Percentiles rank a stretch among this genome's conserved stretches.
phyloP scores from a whole-genome alignment of 2,888 invertebrate genomes.

The Nasonovia ribisnigri region DNA sequence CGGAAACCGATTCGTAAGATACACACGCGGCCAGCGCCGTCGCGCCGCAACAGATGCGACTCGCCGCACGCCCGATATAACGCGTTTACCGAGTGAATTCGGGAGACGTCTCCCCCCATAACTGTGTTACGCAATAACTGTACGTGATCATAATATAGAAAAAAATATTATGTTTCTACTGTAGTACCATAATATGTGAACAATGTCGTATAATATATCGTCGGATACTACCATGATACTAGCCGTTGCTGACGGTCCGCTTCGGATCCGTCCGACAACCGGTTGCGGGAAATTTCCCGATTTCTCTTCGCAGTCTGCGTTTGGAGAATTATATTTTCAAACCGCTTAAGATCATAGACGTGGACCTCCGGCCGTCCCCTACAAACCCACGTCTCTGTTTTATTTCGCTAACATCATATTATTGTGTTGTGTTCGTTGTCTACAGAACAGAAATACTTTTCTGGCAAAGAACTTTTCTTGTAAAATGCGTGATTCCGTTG shows the following conservation, averaged over 20 bases:
- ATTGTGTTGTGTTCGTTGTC: no score
- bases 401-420: no score
- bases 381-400: no score
- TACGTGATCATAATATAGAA: background rate
- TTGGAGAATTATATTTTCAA: background rate
- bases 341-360: background rate
- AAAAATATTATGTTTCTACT: background rate
- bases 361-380: no score
- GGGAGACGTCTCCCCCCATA: background rate
- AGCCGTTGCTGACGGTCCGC: background rate
- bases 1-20: conserved; percentile 9
- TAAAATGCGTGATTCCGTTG: no score
- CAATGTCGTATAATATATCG: no score
- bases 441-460: no score
- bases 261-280: background rate
- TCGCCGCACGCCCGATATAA: background rate
- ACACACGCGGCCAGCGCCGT: background rate
- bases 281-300: background rate
- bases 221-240: no score
- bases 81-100: background rate
- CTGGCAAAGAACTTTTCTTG: no score
- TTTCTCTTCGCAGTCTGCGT: background rate
- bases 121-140: background rate
- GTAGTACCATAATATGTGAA: background rate
- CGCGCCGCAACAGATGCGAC: conserved; percentile 1